A percentile compares a stretch with the other conserved stretches of the same genome.
Conservation (phyloP, 2,797 vertebrate species). For the Urosaurus nigricauda region DNA sequence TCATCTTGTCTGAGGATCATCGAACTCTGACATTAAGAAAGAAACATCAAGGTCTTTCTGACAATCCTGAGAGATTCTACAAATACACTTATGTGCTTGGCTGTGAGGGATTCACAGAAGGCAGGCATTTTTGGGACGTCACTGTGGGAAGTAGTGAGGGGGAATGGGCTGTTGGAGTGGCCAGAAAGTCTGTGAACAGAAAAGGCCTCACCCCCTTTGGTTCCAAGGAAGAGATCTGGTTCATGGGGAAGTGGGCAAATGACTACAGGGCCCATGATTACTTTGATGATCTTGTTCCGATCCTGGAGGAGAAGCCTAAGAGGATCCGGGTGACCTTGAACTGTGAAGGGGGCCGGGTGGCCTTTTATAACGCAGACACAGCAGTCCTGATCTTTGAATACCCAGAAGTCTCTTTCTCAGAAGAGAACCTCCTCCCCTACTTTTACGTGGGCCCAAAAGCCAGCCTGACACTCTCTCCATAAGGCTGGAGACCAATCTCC, state of each 20-base stretch:
- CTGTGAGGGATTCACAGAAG: neutral
- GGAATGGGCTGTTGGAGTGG: neutral
- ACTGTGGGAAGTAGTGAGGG: neutral
- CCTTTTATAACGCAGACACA: neutral
- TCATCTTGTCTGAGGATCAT: no score
- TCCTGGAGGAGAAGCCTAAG: neutral
- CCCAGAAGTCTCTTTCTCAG: neutral
- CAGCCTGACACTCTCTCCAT: neutral
- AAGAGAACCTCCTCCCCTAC: no score
- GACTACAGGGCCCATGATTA: neutral
- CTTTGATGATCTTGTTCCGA: no score
- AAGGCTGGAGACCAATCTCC: neutral
- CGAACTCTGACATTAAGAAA: neutral
- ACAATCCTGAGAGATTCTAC: neutral
- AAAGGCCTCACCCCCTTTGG: fast-evolving
- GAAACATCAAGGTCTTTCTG: neutral
- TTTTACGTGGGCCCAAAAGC: neutral
- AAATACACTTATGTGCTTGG: neutral
- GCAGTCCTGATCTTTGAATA: neutral
- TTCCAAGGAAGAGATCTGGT: neutral
- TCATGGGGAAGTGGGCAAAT: neutral
- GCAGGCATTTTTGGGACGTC: conserved; percentile 12
- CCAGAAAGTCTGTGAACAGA: neutral
- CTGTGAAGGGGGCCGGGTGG: neutral
- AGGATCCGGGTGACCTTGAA: neutral